phyloP scores from a whole-genome alignment of 2,113 vertebrate genomes.

The Mustelus asterias region DNA sequence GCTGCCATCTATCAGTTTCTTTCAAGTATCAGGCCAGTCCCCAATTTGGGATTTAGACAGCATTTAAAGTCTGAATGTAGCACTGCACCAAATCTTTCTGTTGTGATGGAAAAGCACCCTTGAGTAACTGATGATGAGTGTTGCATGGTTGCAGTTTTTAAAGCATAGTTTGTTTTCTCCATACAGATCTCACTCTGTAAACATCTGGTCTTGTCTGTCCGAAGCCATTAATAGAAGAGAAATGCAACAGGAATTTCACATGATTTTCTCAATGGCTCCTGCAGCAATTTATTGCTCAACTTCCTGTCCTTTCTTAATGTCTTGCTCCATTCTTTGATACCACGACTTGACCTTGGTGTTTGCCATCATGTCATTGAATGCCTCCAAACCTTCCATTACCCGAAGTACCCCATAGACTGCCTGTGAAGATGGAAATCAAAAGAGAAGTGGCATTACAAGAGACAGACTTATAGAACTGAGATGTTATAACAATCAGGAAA shows the following conservation, averaged over 20 bases:
- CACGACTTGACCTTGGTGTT: conserved; percentile 79
- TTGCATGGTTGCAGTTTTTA: not conserved
- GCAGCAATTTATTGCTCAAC: conserved; percentile 30
- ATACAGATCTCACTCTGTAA: not conserved
- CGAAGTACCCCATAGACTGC: conserved; percentile 87
- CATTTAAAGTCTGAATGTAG: not conserved
- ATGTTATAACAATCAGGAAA: not conserved
- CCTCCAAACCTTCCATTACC: conserved; percentile 90
- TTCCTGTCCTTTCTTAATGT: conserved; percentile 49
- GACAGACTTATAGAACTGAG: not conserved
- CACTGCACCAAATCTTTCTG: not conserved
- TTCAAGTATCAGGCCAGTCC: not conserved
- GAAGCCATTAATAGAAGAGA: not conserved
- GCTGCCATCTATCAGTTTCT: not conserved
- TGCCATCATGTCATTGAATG: conserved; percentile 87
- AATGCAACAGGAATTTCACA: conserved; percentile 33
- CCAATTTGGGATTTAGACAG: not conserved
- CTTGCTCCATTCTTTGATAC: conserved; percentile 77
- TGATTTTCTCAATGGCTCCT: conserved; percentile 9
- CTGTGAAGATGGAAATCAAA: conserved; percentile 49
- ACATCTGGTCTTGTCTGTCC: not conserved
- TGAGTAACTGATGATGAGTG: not conserved
- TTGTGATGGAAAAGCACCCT: not conserved
- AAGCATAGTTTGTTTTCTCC: not conserved
- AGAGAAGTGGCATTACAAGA: not conserved